Conservation (phyloP, 2,113 vertebrate genomes). For the Spheniscus mendiculus region DNA sequence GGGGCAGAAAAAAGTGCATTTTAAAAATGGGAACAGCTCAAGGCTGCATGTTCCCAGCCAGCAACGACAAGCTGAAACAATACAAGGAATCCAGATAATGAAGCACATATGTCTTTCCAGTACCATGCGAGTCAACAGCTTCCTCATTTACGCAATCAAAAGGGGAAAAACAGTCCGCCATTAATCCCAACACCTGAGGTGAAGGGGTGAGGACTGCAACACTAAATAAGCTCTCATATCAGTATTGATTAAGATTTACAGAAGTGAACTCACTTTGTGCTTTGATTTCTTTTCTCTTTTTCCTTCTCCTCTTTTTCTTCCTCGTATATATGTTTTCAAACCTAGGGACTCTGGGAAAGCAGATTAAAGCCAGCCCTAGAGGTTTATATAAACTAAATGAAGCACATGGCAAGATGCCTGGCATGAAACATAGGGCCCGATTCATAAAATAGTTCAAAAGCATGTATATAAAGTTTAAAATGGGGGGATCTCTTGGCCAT, state of each 20-base stretch:
- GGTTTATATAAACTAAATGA: not conserved
- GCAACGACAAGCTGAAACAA: conserved; percentile 70
- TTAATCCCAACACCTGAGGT: conserved; percentile 10
- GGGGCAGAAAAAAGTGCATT: conserved; percentile 63
- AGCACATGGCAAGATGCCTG: conserved; percentile 25
- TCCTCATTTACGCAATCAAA: conserved; percentile 52
- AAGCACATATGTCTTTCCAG: conserved; percentile 61
- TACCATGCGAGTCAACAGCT: conserved; percentile 43
- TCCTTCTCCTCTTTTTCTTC: not conserved
- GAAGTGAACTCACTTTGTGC: not conserved
- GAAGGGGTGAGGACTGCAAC: not conserved
- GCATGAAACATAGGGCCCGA: not conserved
- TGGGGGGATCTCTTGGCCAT: not conserved
- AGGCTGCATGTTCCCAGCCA: conserved; percentile 57
- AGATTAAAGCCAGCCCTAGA: conserved; percentile 49
- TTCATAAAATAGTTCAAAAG: not conserved
- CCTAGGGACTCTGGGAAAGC: not conserved
- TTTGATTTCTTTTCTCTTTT: not conserved
- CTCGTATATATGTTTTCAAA: not conserved
- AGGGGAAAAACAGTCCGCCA: not conserved
- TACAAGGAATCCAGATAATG: conserved; percentile 68
- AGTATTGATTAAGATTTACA: not conserved
- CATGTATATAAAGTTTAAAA: not conserved
- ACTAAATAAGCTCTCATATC: not conserved
- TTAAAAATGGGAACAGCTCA: conserved; percentile 70